These are phyloP conservation scores for Loripinus fragilis DNA, from an alignment of 2,888 invertebrate genomes.

Conservation along the genomic window DNA sequence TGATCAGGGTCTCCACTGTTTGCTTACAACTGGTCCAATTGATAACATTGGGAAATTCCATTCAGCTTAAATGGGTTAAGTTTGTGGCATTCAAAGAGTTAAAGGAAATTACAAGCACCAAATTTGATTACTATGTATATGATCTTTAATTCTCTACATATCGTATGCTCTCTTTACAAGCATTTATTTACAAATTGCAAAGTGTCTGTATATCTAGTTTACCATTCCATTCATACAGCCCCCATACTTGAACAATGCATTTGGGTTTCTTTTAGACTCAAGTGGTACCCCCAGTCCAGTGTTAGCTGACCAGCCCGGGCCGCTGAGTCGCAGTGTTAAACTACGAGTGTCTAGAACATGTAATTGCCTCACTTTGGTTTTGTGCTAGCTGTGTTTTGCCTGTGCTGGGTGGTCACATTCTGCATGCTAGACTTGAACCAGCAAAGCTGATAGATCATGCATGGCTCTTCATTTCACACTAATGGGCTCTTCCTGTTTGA, in stretches of 20 bases:
- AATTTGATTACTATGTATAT: too few relatives aligned
- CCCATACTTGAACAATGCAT: neutral
- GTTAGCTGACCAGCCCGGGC: slow-evolving; percentile 78
- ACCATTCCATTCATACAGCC: neutral
- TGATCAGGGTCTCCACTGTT: neutral
- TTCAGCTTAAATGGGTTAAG: too few relatives aligned
- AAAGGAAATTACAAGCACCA: too few relatives aligned
- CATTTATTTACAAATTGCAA: too few relatives aligned
- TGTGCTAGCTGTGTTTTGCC: slow-evolving; percentile 33
- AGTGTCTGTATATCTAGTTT: too few relatives aligned
- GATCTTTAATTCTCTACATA: too few relatives aligned
- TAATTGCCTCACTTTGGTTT: slow-evolving; percentile 62
- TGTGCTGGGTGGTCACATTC: slow-evolving; percentile 16
- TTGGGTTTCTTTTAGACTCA: slow-evolving; percentile 76
- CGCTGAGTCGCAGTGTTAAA: slow-evolving; percentile 80
- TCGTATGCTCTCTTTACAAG: too few relatives aligned
- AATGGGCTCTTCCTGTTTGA: too few relatives aligned
- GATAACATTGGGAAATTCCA: too few relatives aligned
- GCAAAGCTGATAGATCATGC: neutral
- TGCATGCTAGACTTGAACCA: neutral
- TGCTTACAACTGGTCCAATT: neutral
- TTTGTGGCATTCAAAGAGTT: too few relatives aligned
- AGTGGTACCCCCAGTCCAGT: slow-evolving; percentile 79
- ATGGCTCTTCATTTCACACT: too few relatives aligned
- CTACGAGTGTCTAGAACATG: slow-evolving; percentile 81